These are phyloP conservation scores for Otolemur crassicaudatus DNA, from an alignment of 2,797 vertebrate species.

Conservation along the genomic window DNA sequence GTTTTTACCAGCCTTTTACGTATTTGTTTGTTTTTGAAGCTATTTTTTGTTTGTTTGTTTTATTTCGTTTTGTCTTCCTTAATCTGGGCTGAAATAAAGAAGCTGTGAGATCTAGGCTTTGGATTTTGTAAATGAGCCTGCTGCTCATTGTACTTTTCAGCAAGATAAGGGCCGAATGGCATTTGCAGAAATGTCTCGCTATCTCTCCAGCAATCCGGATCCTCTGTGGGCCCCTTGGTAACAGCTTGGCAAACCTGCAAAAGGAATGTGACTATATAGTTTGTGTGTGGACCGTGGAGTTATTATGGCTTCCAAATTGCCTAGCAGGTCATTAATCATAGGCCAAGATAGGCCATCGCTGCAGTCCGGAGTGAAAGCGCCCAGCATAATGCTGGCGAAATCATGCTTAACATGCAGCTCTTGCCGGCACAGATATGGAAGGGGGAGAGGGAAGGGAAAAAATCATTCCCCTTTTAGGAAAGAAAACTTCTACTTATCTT, in stretches of 20 bases:
- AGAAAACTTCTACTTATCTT: slow-evolving; percentile 94
- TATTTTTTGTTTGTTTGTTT: slow-evolving; percentile 78
- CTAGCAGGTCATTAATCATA: slow-evolving; percentile 93
- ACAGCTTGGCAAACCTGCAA: slow-evolving; percentile 92
- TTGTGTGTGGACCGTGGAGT: slow-evolving; percentile 90
- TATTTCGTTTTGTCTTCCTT: slow-evolving; percentile 58
- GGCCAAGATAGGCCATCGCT: slow-evolving; percentile 91
- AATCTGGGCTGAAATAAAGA: slow-evolving; percentile 75
- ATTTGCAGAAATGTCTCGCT: slow-evolving; percentile 90
- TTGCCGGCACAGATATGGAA: slow-evolving; percentile 91
- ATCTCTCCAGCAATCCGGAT: slow-evolving; percentile 91
- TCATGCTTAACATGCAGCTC: slow-evolving; percentile 92
- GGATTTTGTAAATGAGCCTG: slow-evolving; percentile 88
- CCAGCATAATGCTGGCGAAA: slow-evolving; percentile 91
- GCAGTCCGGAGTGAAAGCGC: slow-evolving; percentile 88
- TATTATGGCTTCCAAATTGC: slow-evolving; percentile 93
- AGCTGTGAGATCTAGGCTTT: slow-evolving; percentile 85
- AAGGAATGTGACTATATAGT: slow-evolving; percentile 92
- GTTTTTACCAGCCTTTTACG: slow-evolving; percentile 75
- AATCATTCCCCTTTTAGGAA: slow-evolving; percentile 90
- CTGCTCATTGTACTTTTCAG: slow-evolving; percentile 84
- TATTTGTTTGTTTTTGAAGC: slow-evolving; percentile 35
- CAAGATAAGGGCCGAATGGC: slow-evolving; percentile 90
- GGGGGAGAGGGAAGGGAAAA: slow-evolving; percentile 85
- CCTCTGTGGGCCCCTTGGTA: slow-evolving; percentile 89